Conservation (phyloP, 2,888 invertebrate species). For the Sylvicola fuscatus region DNA sequence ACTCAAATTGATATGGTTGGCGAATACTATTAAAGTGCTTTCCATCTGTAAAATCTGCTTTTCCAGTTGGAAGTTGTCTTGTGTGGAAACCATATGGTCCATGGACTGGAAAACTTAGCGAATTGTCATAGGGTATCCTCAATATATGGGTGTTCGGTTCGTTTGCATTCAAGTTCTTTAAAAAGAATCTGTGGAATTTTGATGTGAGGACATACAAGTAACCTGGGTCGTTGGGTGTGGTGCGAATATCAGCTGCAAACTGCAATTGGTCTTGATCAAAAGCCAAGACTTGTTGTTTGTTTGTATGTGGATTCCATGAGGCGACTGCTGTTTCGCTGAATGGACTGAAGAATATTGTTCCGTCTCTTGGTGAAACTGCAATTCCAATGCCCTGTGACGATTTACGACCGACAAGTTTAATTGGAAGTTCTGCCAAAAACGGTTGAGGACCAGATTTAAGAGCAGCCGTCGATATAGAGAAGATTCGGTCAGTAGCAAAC, state of each 20-base stretch:
- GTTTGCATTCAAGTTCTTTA: conserved; percentile 38
- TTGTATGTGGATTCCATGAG: conserved; percentile 54
- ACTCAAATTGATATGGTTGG: conserved; percentile 16
- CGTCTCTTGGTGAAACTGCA: conserved; percentile 47
- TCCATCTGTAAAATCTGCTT: too few species aligned
- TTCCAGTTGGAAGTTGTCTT: not conserved
- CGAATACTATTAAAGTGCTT: conserved; percentile 15
- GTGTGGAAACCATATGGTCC: too few species aligned
- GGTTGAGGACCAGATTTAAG: conserved; percentile 51
- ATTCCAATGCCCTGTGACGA: conserved; percentile 66
- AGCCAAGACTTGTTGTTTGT: conserved; percentile 46
- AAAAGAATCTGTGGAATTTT: conserved; percentile 63
- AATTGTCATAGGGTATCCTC: conserved; percentile 24
- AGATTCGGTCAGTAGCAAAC: conserved; percentile 47
- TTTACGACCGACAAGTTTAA: conserved; percentile 59
- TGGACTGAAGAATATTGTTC: conserved; percentile 58
- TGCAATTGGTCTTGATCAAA: conserved; percentile 51
- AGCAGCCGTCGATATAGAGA: conserved; percentile 53
- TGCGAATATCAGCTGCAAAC: conserved; percentile 56
- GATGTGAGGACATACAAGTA: conserved; percentile 54
- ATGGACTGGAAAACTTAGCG: too few species aligned
- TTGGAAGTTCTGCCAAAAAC: conserved; percentile 47
- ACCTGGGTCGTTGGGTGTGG: conserved; percentile 43
- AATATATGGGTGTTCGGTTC: conserved; percentile 58
- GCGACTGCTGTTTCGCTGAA: conserved; percentile 62